Evolutionary conservation across 1,140 invertebrate genomes (phyloP).

Genomic region (Parapsyche elsis): DNA sequence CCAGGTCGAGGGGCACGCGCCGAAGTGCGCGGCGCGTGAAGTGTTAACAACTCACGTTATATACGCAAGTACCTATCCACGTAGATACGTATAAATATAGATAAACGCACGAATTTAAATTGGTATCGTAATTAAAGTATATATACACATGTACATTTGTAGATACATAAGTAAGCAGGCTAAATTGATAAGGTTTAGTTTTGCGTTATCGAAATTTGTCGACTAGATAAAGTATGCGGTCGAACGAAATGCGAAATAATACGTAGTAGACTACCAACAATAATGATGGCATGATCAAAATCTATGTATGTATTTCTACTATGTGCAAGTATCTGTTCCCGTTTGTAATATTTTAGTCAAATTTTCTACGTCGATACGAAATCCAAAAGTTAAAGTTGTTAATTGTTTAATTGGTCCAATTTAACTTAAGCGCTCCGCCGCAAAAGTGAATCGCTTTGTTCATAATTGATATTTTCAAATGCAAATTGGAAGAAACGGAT

Average conservation of each 20-base stretch:
- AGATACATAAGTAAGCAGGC: not conserved
- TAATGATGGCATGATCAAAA: no score
- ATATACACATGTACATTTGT: not conserved
- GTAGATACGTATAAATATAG: not conserved
- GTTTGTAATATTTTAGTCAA: no score
- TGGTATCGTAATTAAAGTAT: no score
- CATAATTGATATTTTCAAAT: constrained; percentile 27
- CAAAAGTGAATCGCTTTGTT: not conserved
- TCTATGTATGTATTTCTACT: no score
- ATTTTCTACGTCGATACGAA: no score
- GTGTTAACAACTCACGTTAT: not conserved
- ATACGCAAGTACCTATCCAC: not conserved
- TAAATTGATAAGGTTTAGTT: no score
- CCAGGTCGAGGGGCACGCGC: constrained; percentile 30
- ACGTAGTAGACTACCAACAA: no score
- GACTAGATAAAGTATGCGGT: no score
- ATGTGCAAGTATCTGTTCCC: no score
- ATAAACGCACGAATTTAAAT: no score
- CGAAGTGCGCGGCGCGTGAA: not conserved
- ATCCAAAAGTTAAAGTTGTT: not conserved
- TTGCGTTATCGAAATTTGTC: no score
- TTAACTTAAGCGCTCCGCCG: not conserved
- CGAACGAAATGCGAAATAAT: no score
- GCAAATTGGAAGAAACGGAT: constrained; percentile 26
- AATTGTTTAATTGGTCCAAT: constrained; percentile 19